Conservation (phyloP, 2,888 invertebrate species). For the Heliconius erato region DNA sequence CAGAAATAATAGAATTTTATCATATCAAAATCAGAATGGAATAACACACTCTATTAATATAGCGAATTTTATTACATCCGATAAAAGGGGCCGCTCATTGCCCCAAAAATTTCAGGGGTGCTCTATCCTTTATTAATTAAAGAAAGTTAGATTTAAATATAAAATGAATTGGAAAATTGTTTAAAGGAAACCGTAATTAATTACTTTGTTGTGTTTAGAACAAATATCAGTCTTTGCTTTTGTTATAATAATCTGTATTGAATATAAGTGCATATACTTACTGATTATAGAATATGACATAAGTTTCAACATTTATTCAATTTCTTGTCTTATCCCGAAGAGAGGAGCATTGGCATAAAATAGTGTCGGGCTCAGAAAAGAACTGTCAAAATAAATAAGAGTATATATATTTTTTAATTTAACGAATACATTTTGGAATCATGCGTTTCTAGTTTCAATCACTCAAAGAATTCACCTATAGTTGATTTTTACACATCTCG, state of each 20-base stretch:
- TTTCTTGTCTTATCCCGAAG: no score
- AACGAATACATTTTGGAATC: no score
- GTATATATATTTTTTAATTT: no score
- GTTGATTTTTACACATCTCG: no score
- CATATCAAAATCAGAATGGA: constrained; percentile 10
- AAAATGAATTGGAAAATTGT: constrained; percentile 34
- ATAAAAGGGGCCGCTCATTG: constrained; percentile 27
- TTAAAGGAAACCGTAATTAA: constrained; percentile 4
- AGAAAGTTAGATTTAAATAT: constrained; percentile 31
- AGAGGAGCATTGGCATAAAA: no score
- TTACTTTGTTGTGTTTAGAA: not conserved
- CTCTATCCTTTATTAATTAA: constrained; percentile 37
- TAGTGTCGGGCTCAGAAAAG: no score
- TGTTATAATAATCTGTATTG: not conserved
- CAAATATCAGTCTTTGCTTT: not conserved
- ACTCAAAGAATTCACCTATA: no score
- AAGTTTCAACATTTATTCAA: no score
- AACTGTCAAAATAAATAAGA: no score
- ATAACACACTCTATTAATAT: constrained; percentile 27
- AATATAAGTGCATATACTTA: no score
- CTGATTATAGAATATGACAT: no score
- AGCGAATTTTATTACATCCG: constrained; percentile 33
- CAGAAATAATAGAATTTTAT: not conserved
- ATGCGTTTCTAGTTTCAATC: no score
- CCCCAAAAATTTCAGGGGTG: constrained; percentile 35